Evolutionary conservation across 2,113 vertebrate genomes (phyloP).

Genomic region (Fukomys damarensis): DNA sequence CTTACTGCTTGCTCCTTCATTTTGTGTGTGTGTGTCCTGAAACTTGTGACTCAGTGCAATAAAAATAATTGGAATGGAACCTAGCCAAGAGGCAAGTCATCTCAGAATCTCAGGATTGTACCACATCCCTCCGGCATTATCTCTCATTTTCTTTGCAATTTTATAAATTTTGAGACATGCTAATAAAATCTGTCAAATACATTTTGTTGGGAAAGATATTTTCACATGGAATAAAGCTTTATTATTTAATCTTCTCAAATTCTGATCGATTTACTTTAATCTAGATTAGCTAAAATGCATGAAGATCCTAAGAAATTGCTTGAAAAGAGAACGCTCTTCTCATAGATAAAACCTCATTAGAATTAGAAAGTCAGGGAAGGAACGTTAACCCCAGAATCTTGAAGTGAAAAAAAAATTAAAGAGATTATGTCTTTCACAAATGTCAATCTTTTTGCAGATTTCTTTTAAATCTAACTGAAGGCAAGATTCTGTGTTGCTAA

Average conservation of each 20-base stretch:
- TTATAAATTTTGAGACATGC: background rate
- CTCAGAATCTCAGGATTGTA: background rate
- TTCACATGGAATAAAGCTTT: slow-evolving; percentile 6
- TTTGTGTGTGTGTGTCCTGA: background rate
- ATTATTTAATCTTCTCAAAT: slow-evolving; percentile 38
- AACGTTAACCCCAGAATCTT: background rate
- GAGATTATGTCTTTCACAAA: background rate
- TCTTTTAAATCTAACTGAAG: background rate
- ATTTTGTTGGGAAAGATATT: slow-evolving; percentile 26
- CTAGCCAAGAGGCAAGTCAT: background rate
- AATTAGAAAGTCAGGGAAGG: background rate
- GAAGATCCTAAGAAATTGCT: background rate
- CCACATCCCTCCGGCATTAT: background rate
- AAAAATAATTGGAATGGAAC: background rate
- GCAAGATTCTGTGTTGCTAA: background rate
- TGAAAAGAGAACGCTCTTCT: background rate
- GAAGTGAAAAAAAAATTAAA: background rate
- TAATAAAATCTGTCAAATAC: slow-evolving; percentile 22
- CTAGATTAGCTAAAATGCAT: slow-evolving; percentile 48
- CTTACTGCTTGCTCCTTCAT: background rate
- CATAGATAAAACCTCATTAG: background rate
- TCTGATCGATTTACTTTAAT: slow-evolving; percentile 26
- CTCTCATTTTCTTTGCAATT: background rate
- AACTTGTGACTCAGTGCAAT: background rate
- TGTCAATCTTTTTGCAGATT: background rate